Base-by-base conservation (phyloP, 2,113 vertebrate species). In the Paradoxurus hermaphroditus region DNA sequence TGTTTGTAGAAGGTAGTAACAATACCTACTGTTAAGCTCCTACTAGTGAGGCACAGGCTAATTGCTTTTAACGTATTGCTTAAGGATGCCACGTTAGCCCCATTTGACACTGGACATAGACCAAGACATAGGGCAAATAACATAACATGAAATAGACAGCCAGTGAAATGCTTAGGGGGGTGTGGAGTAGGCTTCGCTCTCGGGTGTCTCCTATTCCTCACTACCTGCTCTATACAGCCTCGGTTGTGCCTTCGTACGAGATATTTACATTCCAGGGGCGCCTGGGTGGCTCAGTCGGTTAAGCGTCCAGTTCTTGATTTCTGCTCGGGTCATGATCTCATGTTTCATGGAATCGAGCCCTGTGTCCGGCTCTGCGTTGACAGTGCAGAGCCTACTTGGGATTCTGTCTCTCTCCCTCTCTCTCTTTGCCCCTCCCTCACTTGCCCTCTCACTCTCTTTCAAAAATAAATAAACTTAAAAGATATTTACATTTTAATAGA, bases 401-500 rank as follows among this genome's bases (percentile, higher is more conserved):
- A 59, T 59, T 23, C 56, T 59, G 56, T 23, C 56, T 59, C 56
- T 59, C 56, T 59, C 56, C 56, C 19, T 59, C 56, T 59, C 21
- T 23, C 21, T 59, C 21, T 59, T 23, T 9, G 21, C 7, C 6
- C 21, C 56, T 23, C 56, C 56, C 56, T 59, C 56, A 59, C 56
- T 59, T 25, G 56, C 56, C 21, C 56, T 23, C 56, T 59, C 19
- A 1, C 56, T 59, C 56, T 59, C 21, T 59, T 21, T 59, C 56
- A 59, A 59, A 59, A 59, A 59, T 25, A 59, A 59, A 3, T 23
- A 23, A 59, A 56, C 2, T 23, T 8, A 9, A 59, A 72, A 68
- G 25, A 44, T 25, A 4, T 34, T 94, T 96, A 41, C 49, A 46
- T 90, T 96, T 96, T 94, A 77, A 81, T 59, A 73, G 59, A 90